phyloP scores from a whole-genome alignment of 2,113 vertebrate species.

The Riparia riparia region DNA sequence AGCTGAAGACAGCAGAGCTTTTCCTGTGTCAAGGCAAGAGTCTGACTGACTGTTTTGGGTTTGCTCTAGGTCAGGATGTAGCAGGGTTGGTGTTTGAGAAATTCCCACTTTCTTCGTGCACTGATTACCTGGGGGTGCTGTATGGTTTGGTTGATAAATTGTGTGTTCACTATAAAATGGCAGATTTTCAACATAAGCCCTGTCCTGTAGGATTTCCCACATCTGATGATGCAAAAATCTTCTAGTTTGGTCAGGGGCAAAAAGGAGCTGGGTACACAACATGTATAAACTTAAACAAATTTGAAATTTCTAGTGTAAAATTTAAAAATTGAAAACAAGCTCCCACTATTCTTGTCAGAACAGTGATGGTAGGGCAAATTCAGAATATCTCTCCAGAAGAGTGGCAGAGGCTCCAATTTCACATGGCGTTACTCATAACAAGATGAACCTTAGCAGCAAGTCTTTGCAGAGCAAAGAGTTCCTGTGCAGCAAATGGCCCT shows the following conservation, averaged over 20 bases:
- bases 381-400: background rate
- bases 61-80: background rate
- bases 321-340: background rate
- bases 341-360: background rate
- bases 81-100: background rate
- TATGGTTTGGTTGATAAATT: accelerated
- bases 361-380: background rate
- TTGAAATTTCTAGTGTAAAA: background rate
- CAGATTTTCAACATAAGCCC: background rate
- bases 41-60: background rate
- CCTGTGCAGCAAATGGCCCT: background rate
- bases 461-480: background rate
- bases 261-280: background rate
- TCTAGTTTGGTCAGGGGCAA: background rate
- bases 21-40: background rate
- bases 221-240: background rate
- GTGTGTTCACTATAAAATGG: background rate
- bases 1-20: background rate
- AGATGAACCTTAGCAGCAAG: background rate
- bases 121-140: background rate
- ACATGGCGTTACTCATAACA: background rate
- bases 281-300: accelerated
- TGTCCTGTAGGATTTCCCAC: background rate
- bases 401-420: background rate
- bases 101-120: background rate